A percentile compares a stretch with the other conserved stretches of the same genome.
These are phyloP conservation scores for Stegophylla sp. DNA, from an alignment of 2,888 invertebrate species.

Conservation along the genomic window DNA sequence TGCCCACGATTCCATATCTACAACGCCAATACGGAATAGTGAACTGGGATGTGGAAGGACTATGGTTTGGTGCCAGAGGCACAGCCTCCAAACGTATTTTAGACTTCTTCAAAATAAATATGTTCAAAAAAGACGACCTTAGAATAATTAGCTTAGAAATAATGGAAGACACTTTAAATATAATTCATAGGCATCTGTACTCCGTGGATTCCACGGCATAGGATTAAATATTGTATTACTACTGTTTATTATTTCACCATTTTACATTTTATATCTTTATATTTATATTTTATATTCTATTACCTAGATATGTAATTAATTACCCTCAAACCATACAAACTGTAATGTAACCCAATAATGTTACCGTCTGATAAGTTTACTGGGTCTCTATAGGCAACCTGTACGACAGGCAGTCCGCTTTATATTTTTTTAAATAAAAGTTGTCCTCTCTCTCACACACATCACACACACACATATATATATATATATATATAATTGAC, in stretches of 20 bases:
- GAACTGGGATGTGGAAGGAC: background rate
- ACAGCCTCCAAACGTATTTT: background rate
- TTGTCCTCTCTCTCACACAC: no score
- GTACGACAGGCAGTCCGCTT: background rate
- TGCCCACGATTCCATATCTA: background rate
- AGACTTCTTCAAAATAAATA: background rate
- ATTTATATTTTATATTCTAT: no score
- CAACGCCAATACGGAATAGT: background rate
- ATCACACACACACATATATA: no score
- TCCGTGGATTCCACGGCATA: no score
- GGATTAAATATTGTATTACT: no score
- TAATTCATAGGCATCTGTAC: background rate
- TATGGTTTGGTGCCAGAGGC: background rate
- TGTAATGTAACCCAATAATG: background rate
- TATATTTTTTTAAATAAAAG: background rate
- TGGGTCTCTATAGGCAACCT: conserved; percentile 3
- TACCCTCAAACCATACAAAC: background rate
- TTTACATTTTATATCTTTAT: no score
- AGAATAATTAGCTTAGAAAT: background rate
- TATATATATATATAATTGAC: no score
- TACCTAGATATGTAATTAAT: background rate
- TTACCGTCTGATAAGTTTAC: background rate
- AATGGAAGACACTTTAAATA: background rate
- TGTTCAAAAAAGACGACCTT: background rate
- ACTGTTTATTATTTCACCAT: no score